phyloP scores from a whole-genome alignment of 1,140 invertebrate species.

The Oreohelix idahoensis region DNA sequence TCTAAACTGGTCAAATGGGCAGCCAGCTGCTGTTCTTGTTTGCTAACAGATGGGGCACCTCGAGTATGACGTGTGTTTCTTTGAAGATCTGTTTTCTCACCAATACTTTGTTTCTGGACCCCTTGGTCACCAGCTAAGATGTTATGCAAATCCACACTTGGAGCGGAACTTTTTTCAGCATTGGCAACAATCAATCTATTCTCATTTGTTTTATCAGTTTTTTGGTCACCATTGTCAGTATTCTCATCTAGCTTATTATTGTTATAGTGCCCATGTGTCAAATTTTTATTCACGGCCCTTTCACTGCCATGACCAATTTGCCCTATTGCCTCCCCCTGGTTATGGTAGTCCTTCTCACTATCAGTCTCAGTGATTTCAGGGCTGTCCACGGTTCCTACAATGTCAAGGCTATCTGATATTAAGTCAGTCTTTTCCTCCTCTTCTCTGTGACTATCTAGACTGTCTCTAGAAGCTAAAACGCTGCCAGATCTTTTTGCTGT shows the following conservation, averaged over 20 bases:
- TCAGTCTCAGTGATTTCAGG: conserved; percentile 9
- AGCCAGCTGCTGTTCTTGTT: neutral
- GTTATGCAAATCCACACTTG: neutral
- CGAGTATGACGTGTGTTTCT: neutral
- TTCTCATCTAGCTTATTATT: neutral
- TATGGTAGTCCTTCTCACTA: neutral
- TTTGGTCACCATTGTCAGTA: neutral
- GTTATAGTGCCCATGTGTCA: neutral
- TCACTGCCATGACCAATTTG: neutral
- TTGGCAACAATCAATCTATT: neutral
- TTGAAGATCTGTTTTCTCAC: neutral
- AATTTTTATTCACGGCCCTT: neutral
- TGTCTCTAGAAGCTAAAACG: neutral
- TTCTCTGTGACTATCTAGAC: neutral
- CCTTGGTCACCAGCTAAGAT: neutral
- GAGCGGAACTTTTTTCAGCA: neutral
- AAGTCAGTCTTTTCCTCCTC: neutral
- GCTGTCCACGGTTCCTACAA: conserved; percentile 34
- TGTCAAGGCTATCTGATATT: conserved; percentile 16
- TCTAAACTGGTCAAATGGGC: neutral
- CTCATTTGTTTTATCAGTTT: neutral
- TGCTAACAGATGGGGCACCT: neutral
- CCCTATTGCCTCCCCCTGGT: neutral
- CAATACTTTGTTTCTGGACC: neutral
- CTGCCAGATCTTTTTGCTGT: neutral